These are phyloP conservation scores for Maconellicoccus hirsutus DNA, from an alignment of 1,140 invertebrate genomes.

Conservation along the genomic window DNA sequence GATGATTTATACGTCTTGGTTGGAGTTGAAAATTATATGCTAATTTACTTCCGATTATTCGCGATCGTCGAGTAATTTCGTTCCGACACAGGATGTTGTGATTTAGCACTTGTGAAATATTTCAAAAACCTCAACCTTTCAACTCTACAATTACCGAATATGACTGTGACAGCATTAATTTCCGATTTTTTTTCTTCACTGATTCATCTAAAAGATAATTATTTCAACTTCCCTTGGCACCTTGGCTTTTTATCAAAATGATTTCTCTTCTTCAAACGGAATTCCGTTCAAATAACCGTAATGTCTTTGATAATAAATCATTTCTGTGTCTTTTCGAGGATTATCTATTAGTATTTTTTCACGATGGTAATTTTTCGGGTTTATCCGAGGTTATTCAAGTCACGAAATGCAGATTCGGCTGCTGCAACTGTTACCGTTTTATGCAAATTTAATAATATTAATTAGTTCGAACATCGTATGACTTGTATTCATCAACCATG, in stretches of 20 bases:
- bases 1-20: background rate
- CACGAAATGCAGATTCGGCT: no score
- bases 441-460: no score
- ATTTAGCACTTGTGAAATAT: background rate
- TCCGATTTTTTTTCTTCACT: background rate
- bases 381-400: background rate
- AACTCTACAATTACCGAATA: background rate
- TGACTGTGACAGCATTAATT: background rate
- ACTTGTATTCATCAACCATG: no score
- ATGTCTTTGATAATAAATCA: background rate
- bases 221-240: background rate
- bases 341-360: no score
- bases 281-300: background rate
- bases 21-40: background rate
- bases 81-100: background rate
- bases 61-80: background rate
- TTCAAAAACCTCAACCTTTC: conserved; percentile 3
- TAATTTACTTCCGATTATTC: background rate
- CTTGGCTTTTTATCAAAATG: background rate
- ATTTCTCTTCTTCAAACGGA: background rate
- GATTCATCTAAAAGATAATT: background rate
- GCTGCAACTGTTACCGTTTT: no score
- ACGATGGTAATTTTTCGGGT: background rate
- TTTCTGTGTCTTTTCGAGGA: background rate
- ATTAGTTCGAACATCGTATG: no score